These are phyloP conservation scores for Orthosia incerta DNA, from an alignment of 2,888 invertebrate genomes.

Conservation along the genomic window DNA sequence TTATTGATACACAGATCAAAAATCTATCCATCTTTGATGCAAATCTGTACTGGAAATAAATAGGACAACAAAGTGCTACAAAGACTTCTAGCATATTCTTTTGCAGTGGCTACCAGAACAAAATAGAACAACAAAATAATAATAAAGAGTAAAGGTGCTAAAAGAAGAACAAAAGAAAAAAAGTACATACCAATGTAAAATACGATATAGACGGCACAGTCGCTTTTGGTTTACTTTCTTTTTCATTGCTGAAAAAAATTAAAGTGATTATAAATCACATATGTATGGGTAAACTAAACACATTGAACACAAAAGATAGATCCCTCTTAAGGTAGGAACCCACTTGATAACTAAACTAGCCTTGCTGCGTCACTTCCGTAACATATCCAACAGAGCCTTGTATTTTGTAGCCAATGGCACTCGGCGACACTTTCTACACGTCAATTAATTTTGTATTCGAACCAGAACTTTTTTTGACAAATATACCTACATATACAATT, in stretches of 20 bases:
- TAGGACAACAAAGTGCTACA: constrained; percentile 23
- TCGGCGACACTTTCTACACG: no score
- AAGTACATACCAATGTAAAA: constrained; percentile 75
- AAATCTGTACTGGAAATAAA: constrained; percentile 91
- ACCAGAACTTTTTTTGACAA: no score
- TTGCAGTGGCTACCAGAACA: background rate
- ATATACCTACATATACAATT: no score
- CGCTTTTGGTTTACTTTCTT: constrained; percentile 44
- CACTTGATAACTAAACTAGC: background rate
- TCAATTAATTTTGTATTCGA: no score
- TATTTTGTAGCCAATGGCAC: no score
- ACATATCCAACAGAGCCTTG: no score
- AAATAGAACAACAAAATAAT: background rate
- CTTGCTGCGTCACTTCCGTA: background rate
- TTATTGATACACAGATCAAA: constrained; percentile 89
- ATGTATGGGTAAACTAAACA: background rate
- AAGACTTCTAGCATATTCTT: constrained; percentile 2
- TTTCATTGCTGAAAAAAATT: constrained; percentile 53
- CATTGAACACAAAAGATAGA: background rate
- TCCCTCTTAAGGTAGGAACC: no score
- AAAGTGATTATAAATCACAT: no score
- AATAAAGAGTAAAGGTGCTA: background rate
- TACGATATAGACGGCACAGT: constrained; percentile 76
- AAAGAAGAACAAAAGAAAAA: constrained; percentile 1
- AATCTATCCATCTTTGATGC: constrained; percentile 90